Evolutionary conservation across 23 tunicate species (phyloP).

Genomic region (Halocynthia roretzi): DNA sequence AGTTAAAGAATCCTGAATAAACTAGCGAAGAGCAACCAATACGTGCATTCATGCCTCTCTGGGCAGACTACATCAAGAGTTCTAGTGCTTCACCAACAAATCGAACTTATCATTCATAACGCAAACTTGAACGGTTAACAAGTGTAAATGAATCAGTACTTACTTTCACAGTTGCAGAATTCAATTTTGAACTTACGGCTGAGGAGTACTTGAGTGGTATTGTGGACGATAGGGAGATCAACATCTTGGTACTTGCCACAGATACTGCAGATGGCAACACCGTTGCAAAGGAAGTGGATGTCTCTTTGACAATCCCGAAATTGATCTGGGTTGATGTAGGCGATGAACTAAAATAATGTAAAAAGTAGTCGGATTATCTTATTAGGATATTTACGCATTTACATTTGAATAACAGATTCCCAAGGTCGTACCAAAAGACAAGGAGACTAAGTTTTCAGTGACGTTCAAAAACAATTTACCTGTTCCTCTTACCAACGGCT

Average conservation of each 20-base stretch:
- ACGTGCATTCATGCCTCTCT: no score
- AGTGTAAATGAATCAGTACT: not conserved
- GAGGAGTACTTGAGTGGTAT: not conserved
- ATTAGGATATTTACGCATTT: no score
- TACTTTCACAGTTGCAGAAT: not conserved
- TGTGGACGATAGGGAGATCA: conserved; percentile 10
- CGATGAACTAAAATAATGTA: no score
- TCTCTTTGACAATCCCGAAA: not conserved
- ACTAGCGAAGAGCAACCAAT: no score
- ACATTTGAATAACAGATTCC: conserved; percentile 2
- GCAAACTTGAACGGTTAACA: no score
- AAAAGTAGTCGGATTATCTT: no score
- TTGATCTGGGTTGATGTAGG: no score
- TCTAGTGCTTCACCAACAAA: no score
- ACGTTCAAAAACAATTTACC: conserved; percentile 23
- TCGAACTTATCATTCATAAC: no score
- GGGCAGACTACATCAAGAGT: no score
- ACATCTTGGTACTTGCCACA: conserved; percentile 19
- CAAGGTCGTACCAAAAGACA: not conserved
- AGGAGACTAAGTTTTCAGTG: conserved; percentile 9
- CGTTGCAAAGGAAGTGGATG: conserved; percentile 4
- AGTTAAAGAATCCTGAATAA: no score
- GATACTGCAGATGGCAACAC: conserved; percentile 18
- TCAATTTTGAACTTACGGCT: not conserved
- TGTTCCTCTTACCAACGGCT: conserved; percentile 13